These are phyloP conservation scores for Cheilosia impressa DNA, from an alignment of 2,888 invertebrate genomes.

Conservation along the genomic window DNA sequence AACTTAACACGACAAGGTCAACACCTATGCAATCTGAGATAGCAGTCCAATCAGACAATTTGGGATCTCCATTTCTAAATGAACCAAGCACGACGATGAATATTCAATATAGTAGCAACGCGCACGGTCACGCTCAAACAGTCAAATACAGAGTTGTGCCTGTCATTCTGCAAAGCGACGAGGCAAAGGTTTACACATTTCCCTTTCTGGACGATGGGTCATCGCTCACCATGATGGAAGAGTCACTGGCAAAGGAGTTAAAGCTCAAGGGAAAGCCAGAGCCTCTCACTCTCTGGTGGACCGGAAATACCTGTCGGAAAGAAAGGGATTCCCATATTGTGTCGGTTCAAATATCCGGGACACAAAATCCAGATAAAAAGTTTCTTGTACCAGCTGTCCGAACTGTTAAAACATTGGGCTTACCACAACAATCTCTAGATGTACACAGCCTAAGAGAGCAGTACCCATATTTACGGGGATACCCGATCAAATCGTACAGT, in stretches of 20 bases:
- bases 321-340: constrained; percentile 7
- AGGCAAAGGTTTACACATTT: too few species aligned
- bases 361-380: too few species aligned
- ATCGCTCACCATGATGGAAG: not conserved
- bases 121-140: not conserved
- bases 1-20: not conserved
- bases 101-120: not conserved
- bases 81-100: too few species aligned
- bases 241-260: constrained; percentile 18
- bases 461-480: too few species aligned
- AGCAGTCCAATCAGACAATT: too few species aligned
- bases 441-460: too few species aligned
- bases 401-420: too few species aligned
- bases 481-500: not conserved
- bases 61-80: too few species aligned
- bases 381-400: too few species aligned
- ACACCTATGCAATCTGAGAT: not conserved
- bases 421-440: too few species aligned
- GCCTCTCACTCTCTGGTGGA: constrained; percentile 20
- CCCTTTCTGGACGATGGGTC: too few species aligned
- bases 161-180: constrained; percentile 25
- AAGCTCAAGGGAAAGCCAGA: constrained; percentile 20
- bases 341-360: not conserved
- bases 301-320: not conserved
- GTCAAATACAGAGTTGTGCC: constrained; percentile 41